Percentiles rank a stretch among this genome's conserved stretches.
Evolutionary conservation across 2,888 invertebrate species (phyloP).

Genomic region (Drosophila monieri): DNA sequence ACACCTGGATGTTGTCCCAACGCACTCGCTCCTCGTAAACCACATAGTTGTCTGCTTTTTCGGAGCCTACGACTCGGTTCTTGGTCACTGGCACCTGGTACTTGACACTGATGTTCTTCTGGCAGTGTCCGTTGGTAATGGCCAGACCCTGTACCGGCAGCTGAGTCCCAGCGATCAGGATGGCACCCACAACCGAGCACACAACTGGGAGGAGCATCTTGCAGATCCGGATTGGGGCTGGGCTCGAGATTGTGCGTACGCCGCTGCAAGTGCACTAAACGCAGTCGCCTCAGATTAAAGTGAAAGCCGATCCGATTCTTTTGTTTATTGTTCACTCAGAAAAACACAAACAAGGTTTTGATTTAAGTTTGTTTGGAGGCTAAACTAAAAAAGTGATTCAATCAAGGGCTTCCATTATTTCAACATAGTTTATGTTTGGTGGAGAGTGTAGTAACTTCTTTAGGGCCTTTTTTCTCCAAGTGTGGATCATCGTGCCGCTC

Average conservation of each 20-base stretch:
- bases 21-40: constrained; percentile 77
- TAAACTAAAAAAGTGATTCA: neutral
- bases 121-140: constrained; percentile 76
- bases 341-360: constrained; percentile 1
- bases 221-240: constrained; percentile 1
- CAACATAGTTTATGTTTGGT: neutral
- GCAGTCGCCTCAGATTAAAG: constrained; percentile 50
- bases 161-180: neutral
- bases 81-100: constrained; percentile 77
- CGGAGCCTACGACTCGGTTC: constrained; percentile 28
- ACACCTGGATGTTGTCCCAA: constrained; percentile 74
- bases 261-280: constrained; percentile 46
- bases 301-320: constrained; percentile 49
- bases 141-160: constrained; percentile 50
- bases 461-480: neutral
- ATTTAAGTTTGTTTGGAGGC: neutral
- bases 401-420: neutral
- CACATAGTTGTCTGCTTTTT: constrained; percentile 59
- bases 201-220: constrained; percentile 47
- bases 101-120: constrained; percentile 79
- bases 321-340: constrained; percentile 27
- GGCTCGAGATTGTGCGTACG: constrained; percentile 38
- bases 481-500: constrained; percentile 29
- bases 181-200: constrained; percentile 6
- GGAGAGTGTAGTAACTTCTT: neutral